Conservation (phyloP, 2,888 invertebrate species). For the Mystacides longicornis region DNA sequence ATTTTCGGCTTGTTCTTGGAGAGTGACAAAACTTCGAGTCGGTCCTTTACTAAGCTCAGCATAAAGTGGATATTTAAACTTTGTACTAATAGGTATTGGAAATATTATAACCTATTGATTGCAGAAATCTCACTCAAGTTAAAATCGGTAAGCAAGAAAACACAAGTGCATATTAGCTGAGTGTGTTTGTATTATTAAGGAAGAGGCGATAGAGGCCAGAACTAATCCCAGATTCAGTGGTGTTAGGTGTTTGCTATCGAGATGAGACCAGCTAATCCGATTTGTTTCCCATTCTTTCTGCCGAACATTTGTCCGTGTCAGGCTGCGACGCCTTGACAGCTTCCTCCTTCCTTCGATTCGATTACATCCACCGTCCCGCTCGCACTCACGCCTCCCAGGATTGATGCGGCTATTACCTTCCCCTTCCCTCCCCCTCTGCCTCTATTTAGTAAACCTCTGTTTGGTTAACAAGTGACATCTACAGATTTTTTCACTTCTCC, state of each 20-base stretch:
- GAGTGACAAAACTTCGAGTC: too few species aligned
- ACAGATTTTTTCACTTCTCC: slow-evolving; percentile 23
- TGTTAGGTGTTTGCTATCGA: neutral
- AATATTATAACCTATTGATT: too few species aligned
- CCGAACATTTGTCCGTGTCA: slow-evolving; percentile 25
- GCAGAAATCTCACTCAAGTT: too few species aligned
- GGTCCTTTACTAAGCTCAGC: too few species aligned
- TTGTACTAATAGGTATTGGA: too few species aligned
- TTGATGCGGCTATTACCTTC: neutral
- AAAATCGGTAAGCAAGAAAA: too few species aligned
- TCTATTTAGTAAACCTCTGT: slow-evolving; percentile 21
- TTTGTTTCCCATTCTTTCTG: slow-evolving; percentile 21
- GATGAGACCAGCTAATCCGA: too few species aligned
- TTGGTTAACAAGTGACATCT: slow-evolving; percentile 26
- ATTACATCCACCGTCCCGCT: neutral
- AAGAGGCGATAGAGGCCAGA: neutral
- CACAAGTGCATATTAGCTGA: too few species aligned
- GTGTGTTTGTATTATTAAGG: too few species aligned
- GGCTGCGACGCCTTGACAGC: slow-evolving; percentile 23
- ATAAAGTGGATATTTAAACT: too few species aligned
- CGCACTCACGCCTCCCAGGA: neutral
- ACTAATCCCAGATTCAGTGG: neutral
- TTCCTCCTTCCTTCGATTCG: slow-evolving; percentile 5
- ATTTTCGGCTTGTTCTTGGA: too few species aligned
- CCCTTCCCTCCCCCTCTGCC: slow-evolving; percentile 10